Conservation (phyloP, 2,113 vertebrate species). For the Lepus americanus region DNA sequence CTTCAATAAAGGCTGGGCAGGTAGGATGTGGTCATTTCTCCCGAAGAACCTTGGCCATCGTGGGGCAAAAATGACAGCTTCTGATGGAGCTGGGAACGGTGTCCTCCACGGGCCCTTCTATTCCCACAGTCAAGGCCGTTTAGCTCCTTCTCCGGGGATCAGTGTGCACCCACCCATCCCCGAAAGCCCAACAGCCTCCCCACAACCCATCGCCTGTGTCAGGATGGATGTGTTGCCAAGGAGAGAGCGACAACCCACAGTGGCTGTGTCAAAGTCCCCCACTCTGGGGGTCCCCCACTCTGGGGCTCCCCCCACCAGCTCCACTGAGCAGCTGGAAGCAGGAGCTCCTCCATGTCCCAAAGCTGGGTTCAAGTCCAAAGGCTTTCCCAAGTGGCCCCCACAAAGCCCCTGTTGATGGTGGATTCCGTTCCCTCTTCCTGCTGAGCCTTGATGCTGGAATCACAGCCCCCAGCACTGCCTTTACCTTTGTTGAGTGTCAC, state of each 20-base stretch:
- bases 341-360: neutral
- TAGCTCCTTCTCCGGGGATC: neutral
- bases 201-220: neutral
- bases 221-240: neutral
- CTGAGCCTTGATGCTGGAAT: neutral
- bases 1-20: neutral
- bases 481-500: neutral
- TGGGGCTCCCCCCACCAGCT: rapidly evolving
- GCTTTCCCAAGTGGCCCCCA: neutral
- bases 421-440: neutral
- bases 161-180: too few species aligned
- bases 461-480: neutral
- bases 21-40: neutral
- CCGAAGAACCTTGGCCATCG: neutral
- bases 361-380: neutral
- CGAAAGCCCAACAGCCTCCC: neutral
- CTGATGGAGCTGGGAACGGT: neutral
- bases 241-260: neutral
- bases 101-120: neutral
- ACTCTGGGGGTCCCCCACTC: neutral
- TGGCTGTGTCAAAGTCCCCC: neutral
- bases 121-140: neutral
- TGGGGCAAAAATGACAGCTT: neutral
- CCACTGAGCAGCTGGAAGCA: neutral
- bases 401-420: neutral